phyloP scores from a whole-genome alignment of 1,140 invertebrate genomes.

The Ptiloglossa arizonensis region DNA sequence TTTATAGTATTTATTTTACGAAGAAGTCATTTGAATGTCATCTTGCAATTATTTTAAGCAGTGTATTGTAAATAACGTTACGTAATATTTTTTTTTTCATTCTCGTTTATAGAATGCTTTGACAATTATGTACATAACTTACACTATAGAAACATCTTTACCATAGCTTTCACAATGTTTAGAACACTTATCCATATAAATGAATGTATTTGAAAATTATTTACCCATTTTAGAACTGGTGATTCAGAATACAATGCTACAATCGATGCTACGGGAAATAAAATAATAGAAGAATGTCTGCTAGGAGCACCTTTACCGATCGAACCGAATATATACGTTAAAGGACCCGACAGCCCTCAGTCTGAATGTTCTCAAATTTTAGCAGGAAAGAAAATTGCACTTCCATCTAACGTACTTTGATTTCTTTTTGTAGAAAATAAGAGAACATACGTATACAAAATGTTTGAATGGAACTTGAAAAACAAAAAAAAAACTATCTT shows the following conservation, averaged over 20 bases:
- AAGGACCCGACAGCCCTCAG: background rate
- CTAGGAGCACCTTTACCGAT: conserved; percentile 32
- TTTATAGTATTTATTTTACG: too few species aligned
- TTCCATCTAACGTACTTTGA: conserved; percentile 34
- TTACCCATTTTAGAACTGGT: conserved; percentile 64
- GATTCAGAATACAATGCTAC: conserved; percentile 63
- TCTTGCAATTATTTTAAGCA: background rate
- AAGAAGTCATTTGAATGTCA: too few species aligned
- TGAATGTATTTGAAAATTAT: background rate
- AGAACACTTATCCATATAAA: background rate
- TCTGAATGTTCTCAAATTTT: conserved; percentile 36
- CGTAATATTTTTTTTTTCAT: background rate
- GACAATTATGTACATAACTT: background rate
- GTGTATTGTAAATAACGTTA: background rate
- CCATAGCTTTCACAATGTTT: background rate
- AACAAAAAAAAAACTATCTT: background rate
- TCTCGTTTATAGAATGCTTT: background rate
- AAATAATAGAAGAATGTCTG: conserved; percentile 48
- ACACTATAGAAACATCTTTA: background rate
- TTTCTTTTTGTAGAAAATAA: background rate
- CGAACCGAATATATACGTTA: conserved; percentile 6
- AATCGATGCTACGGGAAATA: conserved; percentile 59
- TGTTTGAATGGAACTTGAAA: background rate
- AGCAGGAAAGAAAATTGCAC: conserved; percentile 13
- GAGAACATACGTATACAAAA: background rate